Base-by-base conservation (phyloP, 2,888 invertebrate species). In the Pollenia amentaria region DNA sequence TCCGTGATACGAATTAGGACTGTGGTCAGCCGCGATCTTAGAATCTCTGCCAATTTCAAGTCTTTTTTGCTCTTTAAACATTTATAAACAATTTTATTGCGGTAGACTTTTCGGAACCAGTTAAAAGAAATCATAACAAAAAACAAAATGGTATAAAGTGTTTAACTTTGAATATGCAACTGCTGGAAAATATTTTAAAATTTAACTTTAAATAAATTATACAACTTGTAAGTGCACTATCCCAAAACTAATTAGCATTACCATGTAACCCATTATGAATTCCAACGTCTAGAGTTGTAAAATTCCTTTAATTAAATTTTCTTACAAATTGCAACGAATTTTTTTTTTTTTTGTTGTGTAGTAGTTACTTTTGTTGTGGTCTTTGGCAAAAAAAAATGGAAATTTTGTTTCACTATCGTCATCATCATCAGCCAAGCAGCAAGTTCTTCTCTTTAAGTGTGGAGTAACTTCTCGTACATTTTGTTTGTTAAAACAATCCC, bases 401-500 rank as follows among this genome's bases (percentile, higher is more conserved):
- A 72, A 80, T 62, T 64, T 64, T 72, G 11, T 53, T 53, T 21
- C 53, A 62, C 60, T 21, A n/a, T 51, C 60, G n/a, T n/a, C 60
- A 40, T 40, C 42, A 67, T 57, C 78, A 42, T 51, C 70, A 69
- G 7, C 51, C 48, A 78, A 57, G 60, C 78, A 60, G 69, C 60
- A 70, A 79, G 79, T 62, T 70, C 10, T 51, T 3, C 14, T 48
- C 21, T 16, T 53, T 70, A 53, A 53, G 16, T 53, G 62, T 16
- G 53, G n/a, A 62, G 69, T 69, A 44, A 72, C 42, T 64, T 21
- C 42, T 62, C 7, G 16, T 79, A 29, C 21, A 70, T 10, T 40
- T 64, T 29, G 62, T 72, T 72, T 53, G 62, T 64, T 80, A 80
- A 79, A 80, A 80, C 38, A 80, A 72, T 72, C 72, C 6, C 12